A percentile compares a stretch with the other conserved stretches of the same genome.
Conservation (phyloP, 2,888 invertebrate species). For the Hemicrepidius hirtus region DNA sequence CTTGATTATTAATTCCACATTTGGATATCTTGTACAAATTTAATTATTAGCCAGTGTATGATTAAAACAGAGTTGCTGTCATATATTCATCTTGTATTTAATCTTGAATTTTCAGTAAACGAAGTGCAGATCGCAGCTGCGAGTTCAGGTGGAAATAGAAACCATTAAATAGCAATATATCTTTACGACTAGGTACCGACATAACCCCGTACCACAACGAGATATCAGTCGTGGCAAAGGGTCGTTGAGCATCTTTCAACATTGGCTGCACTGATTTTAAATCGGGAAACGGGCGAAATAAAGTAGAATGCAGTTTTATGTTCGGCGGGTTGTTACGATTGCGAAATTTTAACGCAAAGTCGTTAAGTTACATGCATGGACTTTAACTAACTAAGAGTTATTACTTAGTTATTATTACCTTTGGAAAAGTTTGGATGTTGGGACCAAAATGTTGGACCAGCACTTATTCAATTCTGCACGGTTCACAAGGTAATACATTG, state of each 20-base stretch:
- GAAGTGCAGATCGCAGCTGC: slow-evolving; percentile 51
- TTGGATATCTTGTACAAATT: too few relatives aligned
- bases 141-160: slow-evolving; percentile 67
- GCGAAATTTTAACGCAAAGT: slow-evolving; percentile 67
- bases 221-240: slow-evolving; percentile 48
- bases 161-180: slow-evolving; percentile 67
- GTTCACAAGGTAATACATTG: too few relatives aligned
- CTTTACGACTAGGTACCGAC: slow-evolving; percentile 64
- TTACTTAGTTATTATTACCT: slow-evolving; percentile 65
- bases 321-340: slow-evolving; percentile 64
- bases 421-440: slow-evolving; percentile 13
- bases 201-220: slow-evolving; percentile 54
- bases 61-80: background rate
- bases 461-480: too few relatives aligned
- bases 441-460: background rate
- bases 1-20: too few relatives aligned
- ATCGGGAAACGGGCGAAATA: slow-evolving; percentile 60
- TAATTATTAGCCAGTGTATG: background rate
- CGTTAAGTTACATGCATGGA: slow-evolving; percentile 64
- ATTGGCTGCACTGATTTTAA: slow-evolving; percentile 49
- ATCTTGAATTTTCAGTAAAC: slow-evolving; percentile 33
- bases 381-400: slow-evolving; percentile 65
- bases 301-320: slow-evolving; percentile 64
- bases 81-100: slow-evolving; percentile 4
- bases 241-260: slow-evolving; percentile 33